These are phyloP conservation scores for Pseudochirops corinnae DNA, from an alignment of 2,797 vertebrate genomes.

Conservation along the genomic window DNA sequence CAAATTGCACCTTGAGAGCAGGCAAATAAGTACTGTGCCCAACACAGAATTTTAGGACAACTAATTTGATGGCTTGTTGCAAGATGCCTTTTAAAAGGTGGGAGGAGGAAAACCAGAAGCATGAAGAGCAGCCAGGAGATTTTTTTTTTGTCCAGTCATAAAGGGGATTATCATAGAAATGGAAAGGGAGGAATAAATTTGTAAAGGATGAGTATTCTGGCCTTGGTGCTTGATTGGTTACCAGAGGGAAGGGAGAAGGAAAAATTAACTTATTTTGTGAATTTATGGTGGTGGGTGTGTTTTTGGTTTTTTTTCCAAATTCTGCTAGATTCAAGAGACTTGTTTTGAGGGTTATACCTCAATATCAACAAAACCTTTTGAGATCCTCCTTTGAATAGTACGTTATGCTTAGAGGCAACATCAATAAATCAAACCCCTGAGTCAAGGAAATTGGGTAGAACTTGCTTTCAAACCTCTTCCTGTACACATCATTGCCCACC, in stretches of 20 bases:
- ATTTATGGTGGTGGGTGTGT: neutral
- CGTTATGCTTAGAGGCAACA: neutral
- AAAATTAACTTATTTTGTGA: neutral
- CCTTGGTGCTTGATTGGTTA: neutral
- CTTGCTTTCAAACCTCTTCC: constrained; percentile 59
- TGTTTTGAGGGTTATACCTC: neutral
- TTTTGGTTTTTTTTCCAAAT: neutral
- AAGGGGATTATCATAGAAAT: neutral
- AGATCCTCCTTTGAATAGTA: neutral
- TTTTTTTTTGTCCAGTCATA: neutral
- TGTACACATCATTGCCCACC: constrained; percentile 56
- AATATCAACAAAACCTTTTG: constrained; percentile 41
- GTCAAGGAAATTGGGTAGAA: constrained; percentile 47
- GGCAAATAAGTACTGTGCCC: neutral
- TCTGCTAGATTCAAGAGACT: neutral
- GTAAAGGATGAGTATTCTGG: neutral
- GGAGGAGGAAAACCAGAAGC: neutral
- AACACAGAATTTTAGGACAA: neutral
- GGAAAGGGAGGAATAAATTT: constrained; percentile 13
- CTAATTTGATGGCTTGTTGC: neutral
- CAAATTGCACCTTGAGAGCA: neutral
- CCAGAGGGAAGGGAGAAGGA: neutral
- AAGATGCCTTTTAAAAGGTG: neutral
- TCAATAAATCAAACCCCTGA: constrained; percentile 37
- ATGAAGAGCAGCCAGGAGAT: neutral